Base-by-base conservation (phyloP, 2,797 vertebrate genomes). In the Allobates femoralis region DNA sequence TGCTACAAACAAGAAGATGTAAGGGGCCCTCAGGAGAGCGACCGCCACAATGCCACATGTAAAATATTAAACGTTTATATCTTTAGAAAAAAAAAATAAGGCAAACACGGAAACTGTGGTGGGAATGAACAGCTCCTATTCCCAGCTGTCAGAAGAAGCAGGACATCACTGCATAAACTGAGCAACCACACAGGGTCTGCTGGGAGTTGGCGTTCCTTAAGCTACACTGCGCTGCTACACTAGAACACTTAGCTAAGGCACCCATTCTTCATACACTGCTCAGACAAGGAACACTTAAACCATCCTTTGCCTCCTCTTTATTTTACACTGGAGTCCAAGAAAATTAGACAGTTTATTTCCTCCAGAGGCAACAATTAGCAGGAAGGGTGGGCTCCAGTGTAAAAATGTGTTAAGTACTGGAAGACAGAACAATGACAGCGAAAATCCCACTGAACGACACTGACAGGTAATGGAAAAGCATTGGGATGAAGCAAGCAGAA, bases 21-120 rank as follows among this genome's bases (percentile, higher is more conserved):
- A 53, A 79, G 80, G 74, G 74, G 37, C 26, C 80, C 85, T 73
- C 85, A 79, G 37, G 85, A 83, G 85, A 83, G 80, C n/a, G 50
- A 19, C 85, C 30, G 32, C 80, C 85, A 86, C 85, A 86, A 81
- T 79, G 0, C 7, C 56, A 85, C 30, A 86, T 66, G 5, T 34
- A 83, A 90, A 89, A 87, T 0, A 37, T 56, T 85, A 3, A 66
- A 87, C 67, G 62, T 64, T 85, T 28, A 86, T 80, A 88, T 56
- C 50, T 78, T 78, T 81, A 71, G 55, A 71, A 81, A 90, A 83
- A 76, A 83, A 76, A 32, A 46, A 14, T 58, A 79, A 34, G 75
- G 30, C 0, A 0, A 67, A 0, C 51, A 32, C 53, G 69, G 28
- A 7, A 32, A 32, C 3, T 14, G 1, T 14, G 3, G 86, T 50